These are phyloP conservation scores for Sternarchorhynchus goeldii DNA, from an alignment of 2,797 vertebrate species.

Conservation along the genomic window DNA sequence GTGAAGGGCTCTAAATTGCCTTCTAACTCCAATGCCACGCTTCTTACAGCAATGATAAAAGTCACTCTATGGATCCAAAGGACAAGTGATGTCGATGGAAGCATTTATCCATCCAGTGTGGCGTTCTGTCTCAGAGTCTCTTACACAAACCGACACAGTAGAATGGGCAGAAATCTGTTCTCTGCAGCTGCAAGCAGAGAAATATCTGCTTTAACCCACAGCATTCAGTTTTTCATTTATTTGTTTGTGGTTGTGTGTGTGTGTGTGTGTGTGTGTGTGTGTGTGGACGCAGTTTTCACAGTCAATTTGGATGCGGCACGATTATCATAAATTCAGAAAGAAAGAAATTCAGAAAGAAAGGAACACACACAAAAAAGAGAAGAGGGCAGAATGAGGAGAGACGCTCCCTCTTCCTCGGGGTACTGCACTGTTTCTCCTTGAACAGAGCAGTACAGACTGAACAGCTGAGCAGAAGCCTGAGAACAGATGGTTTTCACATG, in stretches of 20 bases:
- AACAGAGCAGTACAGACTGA: not conserved
- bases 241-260: too few species aligned
- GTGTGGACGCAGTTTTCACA: constrained; percentile 48
- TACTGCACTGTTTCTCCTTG: not conserved
- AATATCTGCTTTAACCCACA: constrained; percentile 44
- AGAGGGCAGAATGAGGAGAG: constrained; percentile 22
- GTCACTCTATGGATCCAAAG: constrained; percentile 61
- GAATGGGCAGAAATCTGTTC: constrained; percentile 64
- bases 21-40: constrained; percentile 70
- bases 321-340: constrained; percentile 58
- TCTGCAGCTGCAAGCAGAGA: constrained; percentile 65
- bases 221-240: constrained; percentile 61
- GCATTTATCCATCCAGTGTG: constrained; percentile 71
- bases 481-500: constrained; percentile 28
- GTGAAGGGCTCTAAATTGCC: constrained; percentile 61
- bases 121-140: constrained; percentile 48
- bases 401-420: too few species aligned
- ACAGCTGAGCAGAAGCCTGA: constrained; percentile 10
- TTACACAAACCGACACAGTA: constrained; percentile 64
- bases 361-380: constrained; percentile 58
- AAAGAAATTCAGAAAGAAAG: constrained; percentile 48
- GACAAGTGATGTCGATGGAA: constrained; percentile 60
- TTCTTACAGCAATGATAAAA: constrained; percentile 69
- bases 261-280: constrained; percentile 35
- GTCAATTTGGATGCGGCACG: constrained; percentile 69